A percentile compares a stretch with the other conserved stretches of the same genome.
Conservation (phyloP, 2,797 vertebrate species). For the Mormyrus proboscirostris region DNA sequence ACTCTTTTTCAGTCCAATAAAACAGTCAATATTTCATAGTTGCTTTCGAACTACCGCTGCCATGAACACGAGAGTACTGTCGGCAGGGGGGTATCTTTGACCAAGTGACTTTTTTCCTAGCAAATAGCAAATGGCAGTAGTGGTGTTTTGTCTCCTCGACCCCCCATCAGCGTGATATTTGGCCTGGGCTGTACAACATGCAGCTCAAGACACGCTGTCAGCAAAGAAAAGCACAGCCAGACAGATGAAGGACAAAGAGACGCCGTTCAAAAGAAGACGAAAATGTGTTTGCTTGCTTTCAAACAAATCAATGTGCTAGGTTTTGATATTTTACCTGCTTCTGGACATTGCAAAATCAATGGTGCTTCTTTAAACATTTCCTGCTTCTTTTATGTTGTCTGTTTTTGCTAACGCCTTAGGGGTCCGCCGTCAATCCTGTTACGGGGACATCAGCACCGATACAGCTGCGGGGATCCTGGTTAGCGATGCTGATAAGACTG, state of each 20-base stretch:
- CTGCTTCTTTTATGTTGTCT: not conserved
- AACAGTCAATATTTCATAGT: conserved; percentile 34
- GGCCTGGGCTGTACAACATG: conserved; percentile 42
- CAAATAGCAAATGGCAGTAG: conserved; percentile 32
- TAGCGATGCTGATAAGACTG: not conserved
- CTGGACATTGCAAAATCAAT: conserved; percentile 16
- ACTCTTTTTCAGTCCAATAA: conserved; percentile 39
- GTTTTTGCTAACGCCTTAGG: not conserved
- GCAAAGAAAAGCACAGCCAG: conserved; percentile 32
- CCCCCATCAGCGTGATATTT: conserved; percentile 40
- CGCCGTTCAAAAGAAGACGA: not conserved
- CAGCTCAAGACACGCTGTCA: conserved; percentile 18
- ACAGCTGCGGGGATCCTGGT: not conserved
- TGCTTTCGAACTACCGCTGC: not conserved
- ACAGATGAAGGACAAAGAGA: conserved; percentile 19
- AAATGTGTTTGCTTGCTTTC: conserved; percentile 7
- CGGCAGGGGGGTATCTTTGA: conserved; percentile 36
- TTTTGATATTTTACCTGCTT: conserved; percentile 16
- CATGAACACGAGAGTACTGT: conserved; percentile 24
- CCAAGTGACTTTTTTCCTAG: conserved; percentile 38
- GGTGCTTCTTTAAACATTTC: conserved; percentile 18
- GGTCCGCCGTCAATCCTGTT: not conserved
- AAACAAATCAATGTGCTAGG: conserved; percentile 14
- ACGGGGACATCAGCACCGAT: not conserved
- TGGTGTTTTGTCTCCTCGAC: conserved; percentile 39